Base-by-base conservation (phyloP, 2,888 invertebrate genomes). In the Spisula subtruncata region DNA sequence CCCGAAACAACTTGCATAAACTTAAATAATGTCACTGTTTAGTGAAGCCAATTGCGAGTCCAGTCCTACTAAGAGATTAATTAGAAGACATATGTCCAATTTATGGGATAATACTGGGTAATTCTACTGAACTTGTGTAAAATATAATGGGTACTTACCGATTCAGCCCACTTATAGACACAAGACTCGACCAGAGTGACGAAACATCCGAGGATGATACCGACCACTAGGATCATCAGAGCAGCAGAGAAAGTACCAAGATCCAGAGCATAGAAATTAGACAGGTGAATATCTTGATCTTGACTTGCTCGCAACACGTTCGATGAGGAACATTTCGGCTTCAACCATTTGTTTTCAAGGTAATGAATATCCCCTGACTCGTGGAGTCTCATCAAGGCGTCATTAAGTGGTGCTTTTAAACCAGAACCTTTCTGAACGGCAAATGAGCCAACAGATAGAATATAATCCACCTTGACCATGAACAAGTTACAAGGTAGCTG, bases 211-310 rank as follows among this genome's bases (percentile, higher is more conserved):
- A 93, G 60, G 4, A 94, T 86, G 20, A 95, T 84, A 25, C 95
- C 96, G 46, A 93, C 86, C 2, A 93, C 93, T 29, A 96, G 89
- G 2, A 95, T 87, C 6, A 95, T 91, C 18, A 96, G 88, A 2
- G 94, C 95, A 16, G 95, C 94, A 35, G 95, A 95, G 88, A 96
- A 95, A 2, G 94, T 92, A 0, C 94, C 95, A 0, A 95, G 90
- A 41, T 95, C 94, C 0, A 96, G 91, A 0, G 75, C 75, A 75
- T 75, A 75, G 32, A 75, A 75, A 1, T 32, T 32, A 16, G 75
- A 32, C 1, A 75, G 32, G 12, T 35, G 32, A 6, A 75, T 75
- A 32, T 75, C 16, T 18, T 75, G 75, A 14, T 32, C 25, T 14
- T 75, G 32, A 18, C 32, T 18, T 0, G 75, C 35, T 18, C 32